Conservation (phyloP, 2,888 invertebrate species). For the Phaedon cochleariae region DNA sequence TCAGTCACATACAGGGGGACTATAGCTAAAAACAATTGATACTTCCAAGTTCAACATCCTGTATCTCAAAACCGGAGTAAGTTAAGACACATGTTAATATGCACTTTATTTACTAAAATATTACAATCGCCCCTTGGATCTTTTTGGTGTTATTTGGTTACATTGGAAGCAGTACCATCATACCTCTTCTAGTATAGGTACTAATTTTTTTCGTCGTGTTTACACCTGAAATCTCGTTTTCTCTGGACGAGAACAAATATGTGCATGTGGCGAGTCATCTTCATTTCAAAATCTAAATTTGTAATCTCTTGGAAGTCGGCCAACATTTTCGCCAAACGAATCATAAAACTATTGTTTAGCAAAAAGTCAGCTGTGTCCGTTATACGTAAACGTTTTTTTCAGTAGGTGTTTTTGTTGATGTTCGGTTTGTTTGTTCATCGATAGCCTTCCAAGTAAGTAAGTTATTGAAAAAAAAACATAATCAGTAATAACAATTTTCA, state of each 20-base stretch:
- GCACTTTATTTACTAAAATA: too few relatives aligned
- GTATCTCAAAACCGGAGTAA: too few relatives aligned
- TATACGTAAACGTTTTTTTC: slow-evolving; percentile 7
- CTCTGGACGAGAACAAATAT: slow-evolving; percentile 24
- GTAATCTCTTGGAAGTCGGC: slow-evolving; percentile 27
- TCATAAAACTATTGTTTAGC: slow-evolving; percentile 32
- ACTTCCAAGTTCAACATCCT: too few relatives aligned
- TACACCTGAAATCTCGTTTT: background rate
- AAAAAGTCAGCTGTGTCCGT: slow-evolving; percentile 14
- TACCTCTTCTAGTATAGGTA: too few relatives aligned
- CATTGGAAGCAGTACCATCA: too few relatives aligned
- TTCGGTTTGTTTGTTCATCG: background rate
- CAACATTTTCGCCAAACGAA: slow-evolving; percentile 26
- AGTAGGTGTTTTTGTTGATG: slow-evolving; percentile 10
- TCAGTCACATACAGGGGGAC: too few relatives aligned
- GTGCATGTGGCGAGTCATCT: slow-evolving; percentile 26
- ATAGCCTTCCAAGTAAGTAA: slow-evolving; percentile 15
- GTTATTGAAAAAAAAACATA: too few relatives aligned
- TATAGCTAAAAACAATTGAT: too few relatives aligned
- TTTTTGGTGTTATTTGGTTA: too few relatives aligned
- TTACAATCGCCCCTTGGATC: too few relatives aligned
- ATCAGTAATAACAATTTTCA: too few relatives aligned
- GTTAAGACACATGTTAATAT: too few relatives aligned
- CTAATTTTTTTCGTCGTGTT: background rate
- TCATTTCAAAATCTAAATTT: slow-evolving; percentile 35